Percentiles rank a stretch among this genome's conserved stretches.
Evolutionary conservation across 2,888 invertebrate species (phyloP).

Genomic region (Falcaria lacertinaria): DNA sequence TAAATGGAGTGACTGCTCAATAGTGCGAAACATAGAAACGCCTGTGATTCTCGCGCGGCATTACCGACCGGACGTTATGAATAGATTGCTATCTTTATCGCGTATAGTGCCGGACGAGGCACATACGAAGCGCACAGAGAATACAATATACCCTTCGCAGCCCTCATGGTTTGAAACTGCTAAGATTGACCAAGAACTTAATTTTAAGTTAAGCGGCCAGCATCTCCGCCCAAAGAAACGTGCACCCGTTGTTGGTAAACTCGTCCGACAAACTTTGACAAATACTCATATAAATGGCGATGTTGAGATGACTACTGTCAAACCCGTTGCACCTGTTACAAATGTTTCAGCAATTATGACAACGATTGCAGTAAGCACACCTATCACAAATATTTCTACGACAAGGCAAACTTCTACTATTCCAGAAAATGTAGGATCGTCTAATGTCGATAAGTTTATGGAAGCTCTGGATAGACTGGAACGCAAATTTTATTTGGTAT

Average conservation of each 20-base stretch:
- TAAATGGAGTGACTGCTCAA: neutral
- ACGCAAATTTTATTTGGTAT: conserved; percentile 39
- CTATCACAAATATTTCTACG: neutral
- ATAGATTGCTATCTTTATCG: neutral
- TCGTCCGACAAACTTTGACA: neutral
- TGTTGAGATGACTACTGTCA: neutral
- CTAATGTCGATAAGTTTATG: conserved; percentile 5
- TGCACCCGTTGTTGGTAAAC: neutral
- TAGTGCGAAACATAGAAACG: neutral
- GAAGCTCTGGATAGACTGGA: conserved; percentile 34
- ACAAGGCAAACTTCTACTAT: neutral
- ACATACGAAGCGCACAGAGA: neutral
- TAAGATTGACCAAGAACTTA: neutral
- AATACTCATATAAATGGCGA: neutral
- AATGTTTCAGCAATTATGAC: neutral
- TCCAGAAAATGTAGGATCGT: neutral
- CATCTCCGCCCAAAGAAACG: neutral
- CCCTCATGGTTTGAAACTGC: neutral
- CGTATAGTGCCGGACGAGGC: neutral
- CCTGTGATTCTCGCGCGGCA: neutral
- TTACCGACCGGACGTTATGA: neutral
- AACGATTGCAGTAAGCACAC: neutral
- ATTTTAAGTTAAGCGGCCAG: neutral
- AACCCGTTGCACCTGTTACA: neutral
- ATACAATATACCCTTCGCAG: neutral